Percentiles rank a stretch among this genome's conserved stretches.
Evolutionary conservation across 2,888 invertebrate species (phyloP).

Genomic region (Cordilura impudica): DNA sequence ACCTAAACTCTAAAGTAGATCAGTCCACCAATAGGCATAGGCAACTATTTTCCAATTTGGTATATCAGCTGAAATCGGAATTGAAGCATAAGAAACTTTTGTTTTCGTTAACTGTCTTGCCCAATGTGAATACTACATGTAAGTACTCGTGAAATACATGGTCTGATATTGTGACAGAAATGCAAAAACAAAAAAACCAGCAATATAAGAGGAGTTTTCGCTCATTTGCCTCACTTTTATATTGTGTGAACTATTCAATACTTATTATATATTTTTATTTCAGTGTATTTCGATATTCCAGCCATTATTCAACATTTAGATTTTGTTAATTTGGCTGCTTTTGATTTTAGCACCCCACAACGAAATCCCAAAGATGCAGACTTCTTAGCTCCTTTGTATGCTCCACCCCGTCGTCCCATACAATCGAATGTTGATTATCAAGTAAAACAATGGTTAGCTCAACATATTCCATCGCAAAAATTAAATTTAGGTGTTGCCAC

Average conservation of each 20-base stretch:
- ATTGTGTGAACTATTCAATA: no score
- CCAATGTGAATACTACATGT: slow-evolving; percentile 88
- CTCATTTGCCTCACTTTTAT: neutral
- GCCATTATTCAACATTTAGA: slow-evolving; percentile 86
- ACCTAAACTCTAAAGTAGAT: slow-evolving; percentile 77
- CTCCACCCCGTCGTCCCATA: slow-evolving; percentile 84
- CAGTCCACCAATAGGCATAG: slow-evolving; percentile 85
- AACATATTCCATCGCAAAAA: slow-evolving; percentile 82
- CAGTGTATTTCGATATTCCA: slow-evolving; percentile 88
- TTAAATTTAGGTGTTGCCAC: slow-evolving; percentile 85
- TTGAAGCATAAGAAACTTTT: slow-evolving; percentile 83
- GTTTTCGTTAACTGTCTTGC: slow-evolving; percentile 84
- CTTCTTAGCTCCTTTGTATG: slow-evolving; percentile 85
- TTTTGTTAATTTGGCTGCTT: slow-evolving; percentile 86
- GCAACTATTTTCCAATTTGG: slow-evolving; percentile 86
- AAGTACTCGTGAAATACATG: no score
- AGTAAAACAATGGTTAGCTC: slow-evolving; percentile 82
- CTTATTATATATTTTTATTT: slow-evolving; percentile 79
- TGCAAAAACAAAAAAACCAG: no score
- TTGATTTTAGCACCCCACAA: slow-evolving; percentile 87
- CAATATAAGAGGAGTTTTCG: no score
- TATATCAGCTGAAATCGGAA: slow-evolving; percentile 84
- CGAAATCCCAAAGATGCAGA: slow-evolving; percentile 88
- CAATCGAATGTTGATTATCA: slow-evolving; percentile 84
- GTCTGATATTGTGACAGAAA: no score